Conservation (phyloP, 1,140 invertebrate genomes). For the Heliothis virescens region DNA sequence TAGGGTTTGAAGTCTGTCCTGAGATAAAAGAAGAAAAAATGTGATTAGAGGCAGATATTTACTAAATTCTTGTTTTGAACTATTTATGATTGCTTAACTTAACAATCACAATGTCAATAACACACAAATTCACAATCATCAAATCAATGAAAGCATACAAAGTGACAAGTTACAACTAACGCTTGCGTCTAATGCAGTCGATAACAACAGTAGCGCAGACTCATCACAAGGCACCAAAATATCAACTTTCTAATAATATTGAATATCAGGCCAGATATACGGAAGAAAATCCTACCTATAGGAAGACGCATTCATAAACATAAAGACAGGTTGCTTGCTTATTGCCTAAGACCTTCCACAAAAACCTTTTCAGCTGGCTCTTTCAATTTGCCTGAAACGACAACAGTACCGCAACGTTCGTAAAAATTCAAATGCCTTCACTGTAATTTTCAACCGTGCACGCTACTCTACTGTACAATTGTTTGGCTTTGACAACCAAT, state of each 20-base stretch:
- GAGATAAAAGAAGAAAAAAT: no score
- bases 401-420: background rate
- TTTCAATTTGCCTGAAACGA: background rate
- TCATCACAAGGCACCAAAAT: background rate
- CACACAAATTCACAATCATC: slow-evolving; percentile 83
- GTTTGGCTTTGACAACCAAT: slow-evolving; percentile 60
- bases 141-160: slow-evolving; percentile 81
- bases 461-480: background rate
- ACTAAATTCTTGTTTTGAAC: no score
- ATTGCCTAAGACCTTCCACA: background rate
- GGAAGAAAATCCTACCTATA: background rate
- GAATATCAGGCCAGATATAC: background rate
- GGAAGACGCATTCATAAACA: background rate
- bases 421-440: slow-evolving; percentile 25
- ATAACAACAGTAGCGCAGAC: slow-evolving; percentile 75
- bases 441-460: slow-evolving; percentile 23
- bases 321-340: slow-evolving; percentile 1
- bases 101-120: slow-evolving; percentile 86
- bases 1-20: no score
- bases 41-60: no score
- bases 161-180: slow-evolving; percentile 83
- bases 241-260: no score
- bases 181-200: slow-evolving; percentile 81
- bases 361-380: background rate
- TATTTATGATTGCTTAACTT: no score